Percentiles rank a stretch among this genome's conserved stretches.
phyloP scores from a whole-genome alignment of 2,113 vertebrate species.

The Cygnus atratus region DNA sequence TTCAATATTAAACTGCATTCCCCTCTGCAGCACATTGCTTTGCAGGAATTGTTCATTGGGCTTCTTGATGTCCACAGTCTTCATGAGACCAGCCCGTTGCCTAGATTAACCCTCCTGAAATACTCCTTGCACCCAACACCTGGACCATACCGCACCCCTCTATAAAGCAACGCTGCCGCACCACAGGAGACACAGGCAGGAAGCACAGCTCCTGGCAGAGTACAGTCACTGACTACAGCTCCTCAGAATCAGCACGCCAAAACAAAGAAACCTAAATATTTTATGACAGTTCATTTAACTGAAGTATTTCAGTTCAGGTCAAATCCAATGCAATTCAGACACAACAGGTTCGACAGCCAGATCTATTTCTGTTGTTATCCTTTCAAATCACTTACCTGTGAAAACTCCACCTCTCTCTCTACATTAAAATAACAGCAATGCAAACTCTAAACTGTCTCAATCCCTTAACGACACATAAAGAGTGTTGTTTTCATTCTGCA shows the following conservation, averaged over 20 bases:
- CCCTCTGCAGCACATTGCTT: neutral
- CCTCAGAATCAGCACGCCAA: neutral
- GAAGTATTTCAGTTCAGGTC: neutral
- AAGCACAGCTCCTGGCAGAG: neutral
- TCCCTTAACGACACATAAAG: neutral
- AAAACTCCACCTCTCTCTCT: neutral
- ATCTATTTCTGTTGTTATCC: constrained; percentile 3
- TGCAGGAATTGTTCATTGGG: neutral
- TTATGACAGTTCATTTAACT: neutral
- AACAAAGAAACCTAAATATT: neutral
- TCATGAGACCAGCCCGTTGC: neutral
- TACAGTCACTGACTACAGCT: neutral
- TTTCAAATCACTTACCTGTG: neutral
- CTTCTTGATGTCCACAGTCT: neutral
- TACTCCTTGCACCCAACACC: neutral
- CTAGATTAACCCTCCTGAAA: neutral
- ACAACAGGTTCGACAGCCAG: neutral
- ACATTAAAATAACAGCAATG: neutral
- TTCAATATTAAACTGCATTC: neutral
- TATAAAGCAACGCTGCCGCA: fast-evolving
- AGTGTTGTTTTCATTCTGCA: neutral
- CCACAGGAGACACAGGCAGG: neutral
- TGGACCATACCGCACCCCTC: too few species aligned
- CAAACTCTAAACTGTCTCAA: neutral
- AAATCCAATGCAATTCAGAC: neutral